Conservation (phyloP, 2,888 invertebrate species). For the Cryptus viduatorius region DNA sequence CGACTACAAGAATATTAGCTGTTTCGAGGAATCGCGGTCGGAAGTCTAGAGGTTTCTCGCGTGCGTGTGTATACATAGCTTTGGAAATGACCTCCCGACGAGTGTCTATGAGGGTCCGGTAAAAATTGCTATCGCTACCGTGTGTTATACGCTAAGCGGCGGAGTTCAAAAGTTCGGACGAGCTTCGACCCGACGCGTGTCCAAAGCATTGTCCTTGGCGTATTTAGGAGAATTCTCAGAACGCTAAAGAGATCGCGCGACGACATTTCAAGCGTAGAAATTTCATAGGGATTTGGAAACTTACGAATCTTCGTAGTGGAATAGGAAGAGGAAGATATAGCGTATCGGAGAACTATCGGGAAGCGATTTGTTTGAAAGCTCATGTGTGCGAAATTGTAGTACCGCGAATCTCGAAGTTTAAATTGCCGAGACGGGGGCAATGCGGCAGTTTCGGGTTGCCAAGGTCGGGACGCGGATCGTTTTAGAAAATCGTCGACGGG, state of each 20-base stretch:
- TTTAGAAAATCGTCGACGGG: slow-evolving; percentile 59
- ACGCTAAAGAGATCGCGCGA: background rate
- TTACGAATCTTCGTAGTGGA: background rate
- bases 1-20: slow-evolving; percentile 37
- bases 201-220: slow-evolving; percentile 22
- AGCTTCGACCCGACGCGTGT: slow-evolving; percentile 12
- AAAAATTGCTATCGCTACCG: background rate
- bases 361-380: background rate
- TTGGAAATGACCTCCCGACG: slow-evolving; percentile 30
- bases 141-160: slow-evolving; percentile 3
- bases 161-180: slow-evolving; percentile 40
- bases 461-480: slow-evolving; percentile 63
- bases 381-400: background rate
- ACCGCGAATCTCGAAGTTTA: slow-evolving; percentile 37
- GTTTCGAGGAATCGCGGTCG: slow-evolving; percentile 43
- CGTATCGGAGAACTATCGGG: slow-evolving; percentile 17
- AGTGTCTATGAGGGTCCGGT: background rate
- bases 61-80: slow-evolving; percentile 8
- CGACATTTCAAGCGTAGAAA: slow-evolving; percentile 6
- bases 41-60: slow-evolving; percentile 26
- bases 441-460: slow-evolving; percentile 34
- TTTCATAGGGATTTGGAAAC: background rate
- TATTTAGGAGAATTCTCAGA: slow-evolving; percentile 21
- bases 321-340: no score
- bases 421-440: slow-evolving; percentile 30